These are phyloP conservation scores for Suncus etruscus DNA, from an alignment of 2,113 vertebrate genomes.

Conservation along the genomic window DNA sequence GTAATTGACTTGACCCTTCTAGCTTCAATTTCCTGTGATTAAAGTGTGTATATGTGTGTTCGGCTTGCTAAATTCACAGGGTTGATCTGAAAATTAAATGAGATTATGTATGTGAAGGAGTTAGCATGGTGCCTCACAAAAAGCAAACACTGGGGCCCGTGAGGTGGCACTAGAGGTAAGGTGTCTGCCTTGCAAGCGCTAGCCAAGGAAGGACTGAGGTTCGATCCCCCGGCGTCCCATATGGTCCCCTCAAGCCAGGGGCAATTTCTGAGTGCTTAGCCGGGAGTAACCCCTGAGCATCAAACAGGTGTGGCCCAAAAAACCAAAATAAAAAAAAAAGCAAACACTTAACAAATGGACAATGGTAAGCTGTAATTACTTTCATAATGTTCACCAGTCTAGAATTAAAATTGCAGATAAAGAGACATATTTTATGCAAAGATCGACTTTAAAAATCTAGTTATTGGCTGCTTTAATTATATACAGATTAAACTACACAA, in stretches of 20 bases:
- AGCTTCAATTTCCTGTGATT: neutral
- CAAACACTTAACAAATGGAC: constrained; percentile 3
- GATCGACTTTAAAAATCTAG: constrained; percentile 43
- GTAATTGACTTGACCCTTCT: neutral
- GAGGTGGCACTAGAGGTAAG: no score
- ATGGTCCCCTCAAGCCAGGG: no score
- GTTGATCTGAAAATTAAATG: constrained; percentile 39
- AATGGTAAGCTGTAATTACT: neutral
- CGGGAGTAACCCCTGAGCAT: no score
- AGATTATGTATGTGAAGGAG: neutral
- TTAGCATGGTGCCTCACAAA: neutral
- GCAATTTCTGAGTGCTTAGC: no score
- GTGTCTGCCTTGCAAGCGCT: no score
- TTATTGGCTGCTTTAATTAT: constrained; percentile 47
- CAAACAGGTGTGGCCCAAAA: no score
- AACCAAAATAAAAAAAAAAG: no score
- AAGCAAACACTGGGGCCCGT: constrained; percentile 38
- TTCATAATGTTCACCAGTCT: neutral
- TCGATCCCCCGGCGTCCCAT: no score
- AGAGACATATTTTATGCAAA: constrained; percentile 42
- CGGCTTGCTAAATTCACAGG: neutral
- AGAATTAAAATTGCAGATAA: constrained; percentile 47
- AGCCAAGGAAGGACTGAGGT: no score
- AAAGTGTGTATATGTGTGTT: neutral
- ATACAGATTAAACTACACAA: constrained; percentile 12